These are phyloP conservation scores for Mirza zaza DNA, from an alignment of 2,113 vertebrate species.

Conservation along the genomic window DNA sequence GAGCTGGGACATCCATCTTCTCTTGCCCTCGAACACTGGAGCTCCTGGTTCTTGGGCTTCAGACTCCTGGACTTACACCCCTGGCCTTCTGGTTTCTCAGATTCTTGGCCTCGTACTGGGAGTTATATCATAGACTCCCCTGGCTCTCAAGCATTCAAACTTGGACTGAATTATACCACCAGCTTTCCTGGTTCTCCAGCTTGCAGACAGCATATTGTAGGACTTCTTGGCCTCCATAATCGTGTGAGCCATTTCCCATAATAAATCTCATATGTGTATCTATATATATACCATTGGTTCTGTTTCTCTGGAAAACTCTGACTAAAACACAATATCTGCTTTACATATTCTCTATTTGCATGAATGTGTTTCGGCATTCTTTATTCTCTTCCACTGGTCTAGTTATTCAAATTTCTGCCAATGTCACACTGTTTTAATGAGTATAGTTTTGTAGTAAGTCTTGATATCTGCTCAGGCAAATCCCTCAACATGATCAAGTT, in stretches of 20 bases:
- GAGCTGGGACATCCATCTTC: background rate
- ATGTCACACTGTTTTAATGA: background rate
- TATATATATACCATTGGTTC: background rate
- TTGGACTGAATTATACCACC: background rate
- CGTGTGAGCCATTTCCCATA: background rate
- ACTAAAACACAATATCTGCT: background rate
- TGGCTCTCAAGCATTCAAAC: background rate
- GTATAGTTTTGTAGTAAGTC: background rate
- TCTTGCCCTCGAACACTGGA: background rate
- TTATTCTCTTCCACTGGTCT: background rate
- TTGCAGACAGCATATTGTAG: background rate
- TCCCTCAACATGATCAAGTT: background rate
- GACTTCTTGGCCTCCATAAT: background rate
- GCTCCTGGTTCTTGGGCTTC: background rate
- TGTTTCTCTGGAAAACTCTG: background rate
- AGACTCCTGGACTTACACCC: background rate
- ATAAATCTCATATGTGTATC: background rate
- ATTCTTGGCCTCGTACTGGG: background rate
- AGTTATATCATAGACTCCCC: background rate
- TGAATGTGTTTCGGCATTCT: background rate
- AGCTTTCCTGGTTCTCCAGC: background rate
- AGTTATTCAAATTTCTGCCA: background rate
- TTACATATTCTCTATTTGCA: background rate
- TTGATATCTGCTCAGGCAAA: background rate
- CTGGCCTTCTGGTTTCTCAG: background rate